Base-by-base conservation (phyloP, 2,113 vertebrate species). In the Tragelaphus buxtoni region DNA sequence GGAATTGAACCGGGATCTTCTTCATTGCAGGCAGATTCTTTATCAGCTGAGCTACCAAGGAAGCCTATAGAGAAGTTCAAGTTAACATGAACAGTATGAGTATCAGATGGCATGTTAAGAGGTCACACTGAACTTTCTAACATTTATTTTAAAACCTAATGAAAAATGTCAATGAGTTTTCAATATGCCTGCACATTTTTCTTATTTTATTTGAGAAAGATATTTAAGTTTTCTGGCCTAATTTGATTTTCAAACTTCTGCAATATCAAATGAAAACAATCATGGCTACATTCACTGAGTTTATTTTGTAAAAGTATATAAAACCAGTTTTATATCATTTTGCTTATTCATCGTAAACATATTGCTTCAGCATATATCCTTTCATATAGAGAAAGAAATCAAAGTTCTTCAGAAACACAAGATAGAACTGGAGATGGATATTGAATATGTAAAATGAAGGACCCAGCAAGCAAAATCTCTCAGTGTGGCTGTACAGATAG, bases 281-380 rank as follows among this genome's bases (percentile, higher is more conserved):
- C 95, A 98, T 58, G 51, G 82, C 80, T 95, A 74, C 63, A 96
- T 87, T 97, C 76, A 97, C 77, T 94, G 87, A 95, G 84, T 95
- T 98, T 98, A 95, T 98, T 98, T 97, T 89, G 60, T 94, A 74
- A 97, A 97, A 94, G 88, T 69, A 35, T 51, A 74, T 97, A 97
- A 98, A 98, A 95, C 53, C 22, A 93, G 76, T 86, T 96, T 96
- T 98, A 98, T 98, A 97, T 98, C 91, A 97, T 97, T 97, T 94
- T 96, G 77, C 93, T 90, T 72, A 84, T 97, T 98, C 95, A 65
- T 96, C 55, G 91, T 83, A 39, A 96, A 56, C 11, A 45, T 91
- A 96, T 83, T 86, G 88, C 95, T 98, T 24, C 16, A 97, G 65
- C 14, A 90, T 79, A n/a, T 80, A 84, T 28, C 69, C 80, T 97